Evolutionary conservation across 1,140 invertebrate species (phyloP).

Genomic region (Zaprionus ghesquierei): DNA sequence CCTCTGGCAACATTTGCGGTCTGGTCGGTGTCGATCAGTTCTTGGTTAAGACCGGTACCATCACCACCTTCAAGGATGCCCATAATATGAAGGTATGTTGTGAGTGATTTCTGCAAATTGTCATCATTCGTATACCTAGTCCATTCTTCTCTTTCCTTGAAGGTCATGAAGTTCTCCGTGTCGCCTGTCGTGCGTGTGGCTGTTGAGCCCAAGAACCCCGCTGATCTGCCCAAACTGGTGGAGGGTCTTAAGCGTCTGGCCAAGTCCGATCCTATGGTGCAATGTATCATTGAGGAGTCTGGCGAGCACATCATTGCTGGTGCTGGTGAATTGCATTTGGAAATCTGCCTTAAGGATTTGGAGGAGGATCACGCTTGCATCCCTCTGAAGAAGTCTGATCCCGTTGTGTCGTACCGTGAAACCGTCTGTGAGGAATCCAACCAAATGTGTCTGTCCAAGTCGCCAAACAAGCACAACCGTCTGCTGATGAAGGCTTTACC

Average conservation of each 20-base stretch:
- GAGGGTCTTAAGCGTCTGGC: slow-evolving; percentile 99
- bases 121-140: background rate
- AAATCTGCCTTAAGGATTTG: slow-evolving; percentile 99
- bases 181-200: slow-evolving; percentile 99
- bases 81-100: slow-evolving; percentile 96
- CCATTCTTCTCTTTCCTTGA: background rate
- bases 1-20: slow-evolving; percentile 99
- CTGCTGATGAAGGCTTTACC: slow-evolving; percentile 98
- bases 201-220: slow-evolving; percentile 99
- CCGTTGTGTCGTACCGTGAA: slow-evolving; percentile 99
- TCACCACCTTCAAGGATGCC: slow-evolving; percentile 99
- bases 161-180: slow-evolving; percentile 99
- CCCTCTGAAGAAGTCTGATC: slow-evolving; percentile 99
- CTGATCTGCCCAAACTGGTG: slow-evolving; percentile 99
- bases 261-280: slow-evolving; percentile 99
- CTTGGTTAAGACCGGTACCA: slow-evolving; percentile 99
- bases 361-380: slow-evolving; percentile 99
- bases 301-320: slow-evolving; percentile 99
- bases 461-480: slow-evolving; percentile 99
- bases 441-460: slow-evolving; percentile 98
- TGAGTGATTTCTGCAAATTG: background rate
- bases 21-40: slow-evolving; percentile 99
- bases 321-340: slow-evolving; percentile 99
- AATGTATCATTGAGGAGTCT: slow-evolving; percentile 99
- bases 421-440: slow-evolving; percentile 97